Conservation (phyloP, 2,113 vertebrate species). For the Oenanthe oenanthe region DNA sequence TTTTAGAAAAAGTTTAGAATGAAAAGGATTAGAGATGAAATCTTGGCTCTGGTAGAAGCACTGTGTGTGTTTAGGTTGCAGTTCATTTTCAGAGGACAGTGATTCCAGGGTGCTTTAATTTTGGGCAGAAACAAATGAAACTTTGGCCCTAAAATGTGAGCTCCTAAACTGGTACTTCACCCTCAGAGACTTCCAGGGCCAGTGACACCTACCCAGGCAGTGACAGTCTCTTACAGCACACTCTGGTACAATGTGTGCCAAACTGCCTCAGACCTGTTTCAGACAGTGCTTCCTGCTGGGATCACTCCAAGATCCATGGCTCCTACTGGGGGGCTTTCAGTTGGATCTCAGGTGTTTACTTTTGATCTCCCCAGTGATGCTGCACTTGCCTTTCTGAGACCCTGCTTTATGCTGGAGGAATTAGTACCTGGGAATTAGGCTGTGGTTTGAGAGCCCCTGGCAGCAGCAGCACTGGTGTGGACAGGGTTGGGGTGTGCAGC, state of each 20-base stretch:
- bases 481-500: not conserved
- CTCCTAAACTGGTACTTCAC: not conserved
- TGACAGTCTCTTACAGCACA: not conserved
- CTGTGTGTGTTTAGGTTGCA: not conserved
- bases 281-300: not conserved
- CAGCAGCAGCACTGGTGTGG: not conserved
- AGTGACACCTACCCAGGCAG: not conserved
- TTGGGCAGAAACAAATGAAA: not conserved
- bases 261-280: not conserved
- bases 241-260: fast-evolving
- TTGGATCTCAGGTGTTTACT: not conserved
- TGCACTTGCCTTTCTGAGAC: not conserved
- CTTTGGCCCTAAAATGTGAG: not conserved
- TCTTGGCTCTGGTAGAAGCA: not conserved
- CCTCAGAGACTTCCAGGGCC: not conserved
- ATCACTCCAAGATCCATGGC: not conserved
- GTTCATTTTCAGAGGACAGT: not conserved
- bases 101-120: not conserved
- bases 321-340: not conserved
- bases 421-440: not conserved
- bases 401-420: not conserved
- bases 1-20: not conserved
- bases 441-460: not conserved
- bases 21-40: not conserved
- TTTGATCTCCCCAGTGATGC: not conserved